Conservation (phyloP, 2,113 vertebrate genomes). For the Sinocyclocheilus maitianheensis region DNA sequence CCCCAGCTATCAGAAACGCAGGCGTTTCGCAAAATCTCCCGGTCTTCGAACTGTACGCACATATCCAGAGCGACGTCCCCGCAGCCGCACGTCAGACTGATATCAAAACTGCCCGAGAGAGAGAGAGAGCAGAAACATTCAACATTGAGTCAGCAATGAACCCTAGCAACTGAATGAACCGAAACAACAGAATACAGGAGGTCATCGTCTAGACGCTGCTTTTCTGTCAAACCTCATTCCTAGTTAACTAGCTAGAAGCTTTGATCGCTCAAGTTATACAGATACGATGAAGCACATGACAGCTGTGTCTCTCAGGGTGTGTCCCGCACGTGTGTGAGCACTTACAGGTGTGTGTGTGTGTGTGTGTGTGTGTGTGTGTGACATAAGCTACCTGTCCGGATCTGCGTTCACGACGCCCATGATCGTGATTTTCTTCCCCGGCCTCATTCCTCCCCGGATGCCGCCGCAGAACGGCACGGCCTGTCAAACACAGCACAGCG, state of each 20-base stretch:
- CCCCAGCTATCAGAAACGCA: slow-evolving; percentile 86
- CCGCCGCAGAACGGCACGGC: slow-evolving; percentile 92
- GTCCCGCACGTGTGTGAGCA: no score
- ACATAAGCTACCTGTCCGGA: slow-evolving; percentile 82
- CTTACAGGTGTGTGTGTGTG: background rate
- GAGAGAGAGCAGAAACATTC: background rate
- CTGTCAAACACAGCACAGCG: slow-evolving; percentile 64
- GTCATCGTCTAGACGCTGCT: background rate
- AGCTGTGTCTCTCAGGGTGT: background rate
- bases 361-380: background rate
- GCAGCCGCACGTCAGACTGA: slow-evolving; percentile 87
- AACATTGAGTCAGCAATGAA: background rate
- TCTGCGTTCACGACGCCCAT: slow-evolving; percentile 88
- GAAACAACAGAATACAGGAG: background rate
- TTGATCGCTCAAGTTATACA: background rate
- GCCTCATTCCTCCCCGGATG: slow-evolving; percentile 87
- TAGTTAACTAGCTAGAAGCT: background rate
- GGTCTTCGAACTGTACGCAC: slow-evolving; percentile 85
- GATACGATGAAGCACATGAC: background rate
- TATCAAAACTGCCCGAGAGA: slow-evolving; percentile 80
- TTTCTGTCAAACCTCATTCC: no score
- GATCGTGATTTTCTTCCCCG: slow-evolving; percentile 89
- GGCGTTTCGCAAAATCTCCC: slow-evolving; percentile 86
- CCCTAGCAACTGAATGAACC: background rate
- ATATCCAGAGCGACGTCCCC: slow-evolving; percentile 90